Evolutionary conservation across 2,113 vertebrate species (phyloP).

Genomic region (Copsychus sechellarum): DNA sequence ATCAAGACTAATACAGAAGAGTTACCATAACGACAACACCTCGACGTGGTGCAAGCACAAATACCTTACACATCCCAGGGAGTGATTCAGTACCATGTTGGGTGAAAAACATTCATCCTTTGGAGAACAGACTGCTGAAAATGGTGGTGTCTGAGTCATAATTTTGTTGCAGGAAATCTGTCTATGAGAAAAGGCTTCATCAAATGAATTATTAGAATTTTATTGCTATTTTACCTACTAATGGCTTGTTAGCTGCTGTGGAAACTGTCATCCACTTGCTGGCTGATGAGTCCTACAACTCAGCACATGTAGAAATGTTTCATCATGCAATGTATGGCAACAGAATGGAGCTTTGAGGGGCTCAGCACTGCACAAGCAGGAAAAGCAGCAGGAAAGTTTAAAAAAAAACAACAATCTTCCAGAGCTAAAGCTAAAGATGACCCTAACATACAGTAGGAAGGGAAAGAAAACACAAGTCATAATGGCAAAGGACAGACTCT

Average conservation of each 20-base stretch:
- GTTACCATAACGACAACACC: slow-evolving; percentile 68
- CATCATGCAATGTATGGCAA: not conserved
- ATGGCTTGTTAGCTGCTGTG: not conserved
- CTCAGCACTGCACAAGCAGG: not conserved
- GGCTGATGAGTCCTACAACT: not conserved
- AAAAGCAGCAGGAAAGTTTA: not conserved
- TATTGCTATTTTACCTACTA: not conserved
- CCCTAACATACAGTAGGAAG: not conserved
- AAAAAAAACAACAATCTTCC: not conserved
- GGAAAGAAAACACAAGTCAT: not conserved
- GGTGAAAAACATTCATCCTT: not conserved
- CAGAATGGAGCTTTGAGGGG: not conserved
- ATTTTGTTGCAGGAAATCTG: not conserved
- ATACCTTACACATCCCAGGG: slow-evolving; percentile 28
- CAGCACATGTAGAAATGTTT: not conserved
- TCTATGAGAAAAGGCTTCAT: not conserved
- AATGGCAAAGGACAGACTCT: not conserved
- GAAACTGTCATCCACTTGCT: not conserved
- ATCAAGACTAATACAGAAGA: slow-evolving; percentile 47
- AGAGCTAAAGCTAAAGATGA: not conserved
- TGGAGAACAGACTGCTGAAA: not conserved
- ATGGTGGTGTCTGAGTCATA: not conserved
- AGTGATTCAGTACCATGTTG: not conserved
- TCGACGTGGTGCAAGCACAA: slow-evolving; percentile 15
- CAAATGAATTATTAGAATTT: not conserved